phyloP scores from a whole-genome alignment of 2,888 invertebrate genomes.

The Hedychridium roseum region DNA sequence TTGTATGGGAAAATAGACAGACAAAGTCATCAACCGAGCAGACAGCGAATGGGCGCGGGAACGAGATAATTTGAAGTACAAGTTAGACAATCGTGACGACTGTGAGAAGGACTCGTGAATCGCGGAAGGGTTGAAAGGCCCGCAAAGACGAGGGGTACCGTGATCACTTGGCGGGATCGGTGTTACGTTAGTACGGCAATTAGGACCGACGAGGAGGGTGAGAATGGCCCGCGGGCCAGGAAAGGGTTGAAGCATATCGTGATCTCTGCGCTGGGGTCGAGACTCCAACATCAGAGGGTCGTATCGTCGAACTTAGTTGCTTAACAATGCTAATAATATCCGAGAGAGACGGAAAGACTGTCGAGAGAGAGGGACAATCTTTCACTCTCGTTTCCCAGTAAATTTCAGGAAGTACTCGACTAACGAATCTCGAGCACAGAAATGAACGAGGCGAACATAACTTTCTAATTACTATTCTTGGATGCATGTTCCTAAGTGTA shows the following conservation, averaged over 20 bases:
- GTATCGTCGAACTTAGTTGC: slow-evolving; percentile 52
- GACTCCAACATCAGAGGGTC: slow-evolving; percentile 46
- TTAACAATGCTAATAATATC: slow-evolving; percentile 63
- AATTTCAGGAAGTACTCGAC: no score
- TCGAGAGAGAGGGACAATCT: slow-evolving; percentile 33
- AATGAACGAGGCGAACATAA: no score
- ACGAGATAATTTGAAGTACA: background rate
- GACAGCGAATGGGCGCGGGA: background rate
- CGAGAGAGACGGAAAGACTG: slow-evolving; percentile 35
- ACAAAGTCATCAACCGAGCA: background rate
- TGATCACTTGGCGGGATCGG: slow-evolving; percentile 49
- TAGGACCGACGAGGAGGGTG: slow-evolving; percentile 39
- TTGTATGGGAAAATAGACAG: background rate
- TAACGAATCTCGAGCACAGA: no score
- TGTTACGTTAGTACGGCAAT: slow-evolving; percentile 51
- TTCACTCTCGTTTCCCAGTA: slow-evolving; percentile 25
- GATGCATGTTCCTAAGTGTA: no score
- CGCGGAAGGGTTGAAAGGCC: slow-evolving; percentile 39
- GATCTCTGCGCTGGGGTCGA: slow-evolving; percentile 42
- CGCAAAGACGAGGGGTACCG: slow-evolving; percentile 32
- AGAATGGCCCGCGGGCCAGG: slow-evolving; percentile 44
- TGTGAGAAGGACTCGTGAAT: slow-evolving; percentile 34
- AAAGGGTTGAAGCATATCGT: slow-evolving; percentile 42
- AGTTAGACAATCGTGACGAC: background rate
- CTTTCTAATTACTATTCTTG: no score